These are phyloP conservation scores for Elachura formosa DNA, from an alignment of 2,113 vertebrate species.

Conservation along the genomic window DNA sequence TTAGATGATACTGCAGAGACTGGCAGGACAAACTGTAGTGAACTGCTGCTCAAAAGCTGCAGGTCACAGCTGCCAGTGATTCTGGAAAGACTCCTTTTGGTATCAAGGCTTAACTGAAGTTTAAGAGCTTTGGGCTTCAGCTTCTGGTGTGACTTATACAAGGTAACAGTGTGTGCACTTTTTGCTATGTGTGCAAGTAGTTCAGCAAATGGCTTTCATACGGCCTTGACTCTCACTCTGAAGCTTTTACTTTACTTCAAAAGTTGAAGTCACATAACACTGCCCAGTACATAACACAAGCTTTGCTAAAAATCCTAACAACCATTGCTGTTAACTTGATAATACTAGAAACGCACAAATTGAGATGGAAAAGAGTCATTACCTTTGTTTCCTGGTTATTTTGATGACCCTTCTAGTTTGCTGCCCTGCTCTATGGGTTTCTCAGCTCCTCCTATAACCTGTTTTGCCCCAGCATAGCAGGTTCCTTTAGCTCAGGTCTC, in stretches of 20 bases:
- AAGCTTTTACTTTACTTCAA: not conserved
- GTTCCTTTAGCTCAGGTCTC: not conserved
- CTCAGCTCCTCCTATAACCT: not conserved
- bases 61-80: not conserved
- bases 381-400: not conserved
- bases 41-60: not conserved
- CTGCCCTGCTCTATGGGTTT: not conserved
- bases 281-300: not conserved
- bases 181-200: not conserved
- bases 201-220: not conserved
- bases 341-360: not conserved
- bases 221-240: not conserved
- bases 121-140: not conserved
- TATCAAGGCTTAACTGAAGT: not conserved
- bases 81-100: not conserved
- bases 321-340: not conserved
- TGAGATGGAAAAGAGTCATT: not conserved
- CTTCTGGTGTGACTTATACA: not conserved
- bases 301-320: not conserved
- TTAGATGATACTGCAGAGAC: too few relatives aligned
- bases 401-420: not conserved
- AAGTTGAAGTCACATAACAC: not conserved
- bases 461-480: not conserved
- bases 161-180: rapidly evolving
- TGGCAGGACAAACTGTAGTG: not conserved